phyloP scores from a whole-genome alignment of 1,140 invertebrate species.

The Tyrophagus putrescentiae region DNA sequence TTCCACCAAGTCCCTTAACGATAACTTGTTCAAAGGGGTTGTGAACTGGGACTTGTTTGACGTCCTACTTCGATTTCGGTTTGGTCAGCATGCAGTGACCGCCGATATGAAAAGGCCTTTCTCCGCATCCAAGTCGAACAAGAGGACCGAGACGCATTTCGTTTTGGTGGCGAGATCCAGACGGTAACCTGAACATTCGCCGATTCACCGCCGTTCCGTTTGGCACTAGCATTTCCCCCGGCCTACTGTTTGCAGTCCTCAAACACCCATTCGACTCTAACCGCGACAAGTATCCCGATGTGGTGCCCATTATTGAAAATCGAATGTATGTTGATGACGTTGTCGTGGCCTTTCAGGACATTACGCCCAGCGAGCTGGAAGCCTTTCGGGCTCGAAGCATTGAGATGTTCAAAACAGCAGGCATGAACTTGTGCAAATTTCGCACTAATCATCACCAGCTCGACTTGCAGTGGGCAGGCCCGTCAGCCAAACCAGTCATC shows the following conservation, averaged over 20 bases:
- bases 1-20: conserved; percentile 20
- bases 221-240: background rate
- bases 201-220: background rate
- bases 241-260: background rate
- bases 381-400: background rate
- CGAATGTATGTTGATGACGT: background rate
- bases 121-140: conserved; percentile 18
- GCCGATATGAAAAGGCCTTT: conserved; percentile 25
- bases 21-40: conserved; percentile 10
- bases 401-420: background rate
- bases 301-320: background rate
- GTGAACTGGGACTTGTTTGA: conserved; percentile 17
- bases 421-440: background rate
- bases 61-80: conserved; percentile 23
- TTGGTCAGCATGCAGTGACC: conserved; percentile 8
- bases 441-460: background rate
- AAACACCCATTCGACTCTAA: conserved; percentile 15
- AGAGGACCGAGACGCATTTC: conserved; percentile 10
- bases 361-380: background rate
- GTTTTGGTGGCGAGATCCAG: background rate
- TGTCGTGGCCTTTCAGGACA: background rate
- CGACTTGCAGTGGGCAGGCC: background rate
- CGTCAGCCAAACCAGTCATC: background rate
- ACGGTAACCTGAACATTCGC: background rate
- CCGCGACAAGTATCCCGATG: background rate